Evolutionary conservation across 2,888 invertebrate species (phyloP), one percentile per base, ranked within the genome.

Genomic region (Brenthis ino): DNA sequence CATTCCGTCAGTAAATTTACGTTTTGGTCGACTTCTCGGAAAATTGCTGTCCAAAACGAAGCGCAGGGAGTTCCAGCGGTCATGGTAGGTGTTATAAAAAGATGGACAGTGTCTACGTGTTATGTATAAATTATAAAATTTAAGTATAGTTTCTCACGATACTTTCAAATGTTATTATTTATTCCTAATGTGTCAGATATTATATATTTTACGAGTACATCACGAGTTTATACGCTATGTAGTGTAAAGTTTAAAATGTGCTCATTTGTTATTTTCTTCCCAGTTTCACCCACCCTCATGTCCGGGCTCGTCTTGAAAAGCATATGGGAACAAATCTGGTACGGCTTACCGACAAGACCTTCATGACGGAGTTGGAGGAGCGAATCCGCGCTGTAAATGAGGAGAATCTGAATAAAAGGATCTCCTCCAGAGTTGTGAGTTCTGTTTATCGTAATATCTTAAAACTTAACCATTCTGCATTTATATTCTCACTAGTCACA

Each of bases 321-420:
- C 93, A 95, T 72, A 95, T 96, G 95, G 95, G 95, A 65, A 94
- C 94, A 37, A 95, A 95, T 83, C 87, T 95, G 77, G 95, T 96
- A 66, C 93, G 93, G 76, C 91, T 96, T 69, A 95, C 95, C 2
- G 95, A 96, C 85, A 93, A 95, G 76, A 89, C 88, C 72, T 96
- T 95, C 85, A 95, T 96, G 95, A 94, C 93, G 72, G 93, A 93
- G 37, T 89, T 96, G 65, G 94, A 95, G 80, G 93, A 94, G 54
- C 87, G 94, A 58, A 94, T 96, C 74, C 89, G 94, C 50, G 94
- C 93, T 56, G 95, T 95, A 77, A 95, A 95, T 79, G 94, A 94
- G 75, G 94, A 94, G 73, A 93, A 93, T 72, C 95, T 95, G 86
- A 93, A 94, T 76, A 94, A 94, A 80, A 88, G 96, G 77, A 95